Conservation (phyloP, 2,113 vertebrate species). For the Crotalus tigris region DNA sequence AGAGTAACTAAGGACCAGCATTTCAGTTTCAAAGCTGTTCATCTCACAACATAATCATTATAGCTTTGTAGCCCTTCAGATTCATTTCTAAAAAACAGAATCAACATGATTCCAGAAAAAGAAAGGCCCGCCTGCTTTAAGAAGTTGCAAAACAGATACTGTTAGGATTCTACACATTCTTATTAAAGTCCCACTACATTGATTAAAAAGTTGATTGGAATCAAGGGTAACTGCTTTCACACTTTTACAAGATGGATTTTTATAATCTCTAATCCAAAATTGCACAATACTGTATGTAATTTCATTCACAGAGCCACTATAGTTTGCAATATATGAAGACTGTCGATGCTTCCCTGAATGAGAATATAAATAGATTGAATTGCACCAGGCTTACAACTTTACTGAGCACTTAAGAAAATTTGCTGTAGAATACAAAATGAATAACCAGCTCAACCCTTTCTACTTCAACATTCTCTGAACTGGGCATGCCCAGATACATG, state of each 20-base stretch:
- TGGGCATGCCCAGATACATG: not conserved
- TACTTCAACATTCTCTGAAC: not conserved
- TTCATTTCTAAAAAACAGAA: not conserved
- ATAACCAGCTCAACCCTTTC: not conserved
- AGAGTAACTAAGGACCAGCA: slow-evolving; percentile 33
- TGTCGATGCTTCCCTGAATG: not conserved
- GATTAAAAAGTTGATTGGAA: not conserved
- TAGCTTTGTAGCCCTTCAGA: not conserved
- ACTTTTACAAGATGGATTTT: not conserved
- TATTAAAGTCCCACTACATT: not conserved
- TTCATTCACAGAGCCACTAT: not conserved
- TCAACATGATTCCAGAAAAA: not conserved
- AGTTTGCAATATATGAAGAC: not conserved
- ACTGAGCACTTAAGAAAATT: not conserved
- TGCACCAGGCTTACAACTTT: not conserved
- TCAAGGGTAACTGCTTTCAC: not conserved
- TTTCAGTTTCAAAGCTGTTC: not conserved
- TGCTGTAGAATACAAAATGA: not conserved
- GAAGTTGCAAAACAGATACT: not conserved
- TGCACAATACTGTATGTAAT: not conserved
- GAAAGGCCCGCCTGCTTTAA: not conserved
- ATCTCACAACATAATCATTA: not conserved
- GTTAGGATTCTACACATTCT: not conserved
- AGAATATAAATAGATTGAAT: not conserved
- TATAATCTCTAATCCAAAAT: not conserved